Percentiles rank a stretch among this genome's conserved stretches.
These are phyloP conservation scores for Panthera leo DNA, from an alignment of 2,113 vertebrate species.

Conservation along the genomic window DNA sequence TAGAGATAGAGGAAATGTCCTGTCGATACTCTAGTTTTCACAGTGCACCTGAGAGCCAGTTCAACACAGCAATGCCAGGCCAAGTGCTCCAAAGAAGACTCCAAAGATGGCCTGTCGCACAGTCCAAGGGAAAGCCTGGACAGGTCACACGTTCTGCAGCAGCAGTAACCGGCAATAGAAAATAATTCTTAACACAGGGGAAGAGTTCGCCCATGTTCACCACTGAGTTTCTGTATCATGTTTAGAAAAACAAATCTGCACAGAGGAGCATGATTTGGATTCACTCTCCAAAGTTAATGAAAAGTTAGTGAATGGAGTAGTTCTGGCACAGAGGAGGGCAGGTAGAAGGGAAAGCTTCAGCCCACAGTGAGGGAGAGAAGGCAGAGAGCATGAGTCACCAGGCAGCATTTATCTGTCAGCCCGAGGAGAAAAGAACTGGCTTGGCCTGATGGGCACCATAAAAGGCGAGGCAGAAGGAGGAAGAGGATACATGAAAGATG, in stretches of 20 bases:
- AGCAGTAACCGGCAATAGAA: not conserved
- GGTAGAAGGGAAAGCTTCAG: not conserved
- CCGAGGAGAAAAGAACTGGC: not conserved
- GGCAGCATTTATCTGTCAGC: not conserved
- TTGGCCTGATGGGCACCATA: conserved; percentile 52
- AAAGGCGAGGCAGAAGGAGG: conserved; percentile 61
- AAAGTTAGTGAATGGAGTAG: not conserved
- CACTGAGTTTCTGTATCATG: not conserved
- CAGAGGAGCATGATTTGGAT: not conserved
- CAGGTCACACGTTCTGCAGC: not conserved
- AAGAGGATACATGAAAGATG: not conserved
- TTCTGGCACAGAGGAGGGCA: not conserved
- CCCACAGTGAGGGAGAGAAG: not conserved
- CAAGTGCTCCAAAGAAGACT: not conserved
- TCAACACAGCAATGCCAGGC: not conserved
- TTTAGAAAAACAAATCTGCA: not conserved
- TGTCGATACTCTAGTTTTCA: not conserved
- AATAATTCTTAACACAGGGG: not conserved
- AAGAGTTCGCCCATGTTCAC: not conserved
- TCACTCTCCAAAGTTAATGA: not conserved
- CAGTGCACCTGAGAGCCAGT: not conserved
- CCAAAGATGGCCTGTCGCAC: not conserved
- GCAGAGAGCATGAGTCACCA: not conserved
- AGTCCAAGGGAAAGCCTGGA: not conserved
- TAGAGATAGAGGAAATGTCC: not conserved